Evolutionary conservation across 2,888 invertebrate genomes (phyloP), one percentile per base, ranked within the genome.

Genomic region (Amphimallon solstitiale): DNA sequence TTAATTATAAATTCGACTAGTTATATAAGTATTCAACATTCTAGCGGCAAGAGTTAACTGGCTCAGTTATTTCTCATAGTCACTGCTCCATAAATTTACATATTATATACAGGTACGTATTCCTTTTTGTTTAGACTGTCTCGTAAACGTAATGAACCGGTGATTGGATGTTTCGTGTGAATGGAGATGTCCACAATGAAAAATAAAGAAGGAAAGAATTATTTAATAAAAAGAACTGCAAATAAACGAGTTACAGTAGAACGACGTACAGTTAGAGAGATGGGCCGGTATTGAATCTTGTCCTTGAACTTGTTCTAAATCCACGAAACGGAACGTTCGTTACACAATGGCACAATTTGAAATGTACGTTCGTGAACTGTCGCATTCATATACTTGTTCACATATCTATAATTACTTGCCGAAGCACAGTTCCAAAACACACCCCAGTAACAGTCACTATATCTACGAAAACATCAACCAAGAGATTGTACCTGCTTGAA

Each of bases 271-370:
- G 54, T 54, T 54, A 54, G 7, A 2, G 54, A 14, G 21, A 54
- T 38, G 38, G 38, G 54, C 21, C 21, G 40, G 54, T 38, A 40
- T 37, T 54, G 38, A 21, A 38, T 54, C 54, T 21, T 54, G 54
- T 54, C 54, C 54, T 54, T 54, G 54, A 54, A 54, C 54, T 54
- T 54, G 54, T 54, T 54, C 23, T 21, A 54, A 54, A 54, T 54
- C 40, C 21, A 38, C 38, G 21, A 21, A 54, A 54, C 38, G 54
- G 7, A 54, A 19, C 40, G 54, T 54, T 38, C 19, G 38, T 54
- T 54, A 21, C 54, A 54, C 54, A 54, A 54, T 54, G 38, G 12
- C 21, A 38, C 38, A 19, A 19, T 40, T 54, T 10, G 40, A 40
- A 40, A 40, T 38, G 21, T 54, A 40, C 21, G 40, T 52, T 54